Evolutionary conservation across 1,140 invertebrate species (phyloP), one percentile per base, ranked within the genome.

Genomic region (Hermatobates lingyangjiaoensis): DNA sequence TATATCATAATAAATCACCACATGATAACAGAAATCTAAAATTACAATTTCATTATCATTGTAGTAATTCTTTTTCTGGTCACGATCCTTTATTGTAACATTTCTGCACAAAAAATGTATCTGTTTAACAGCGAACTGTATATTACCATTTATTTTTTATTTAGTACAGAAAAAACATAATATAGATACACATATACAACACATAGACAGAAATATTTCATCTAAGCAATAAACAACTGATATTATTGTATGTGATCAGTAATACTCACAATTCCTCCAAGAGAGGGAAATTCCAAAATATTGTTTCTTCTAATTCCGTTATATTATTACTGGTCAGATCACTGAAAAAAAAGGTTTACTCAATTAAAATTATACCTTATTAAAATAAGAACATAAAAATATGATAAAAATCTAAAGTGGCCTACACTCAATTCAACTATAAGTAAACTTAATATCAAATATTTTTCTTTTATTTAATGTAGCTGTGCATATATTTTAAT

Each of bases 181-280:
- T 20, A 25, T 27, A 45, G 34, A 42, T 18, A 26, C 21, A 15
- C n/a, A 26, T 2, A 21, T 27, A 27, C 38, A 51, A 38, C 24
- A 21, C 3, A 38, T 24, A 15, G 2, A 23, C 20, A 30, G 20
- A 10, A 14, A 3, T 14, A 10, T 27, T 48, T 7, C n/a, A 24
- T 3, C 26, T 38, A 38, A 23, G n/a, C 15, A 48, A 15, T 14
- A 52, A 21, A 47, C 7, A 4, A 23, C 15, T 25, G 2, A 24
- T 25, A 24, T 39, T 27, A 7, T 42, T 27, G 27, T 23, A 15
- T 15, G 26, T 21, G 5, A 44, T 20, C 5, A n/a, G 10, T 23
- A 44, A 7, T 61, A 71, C 70, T 71, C 62, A 72, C 70, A 72
- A 58, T 61, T 71, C 69, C 60, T 71, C 70, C 24, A 72, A 59